Percentiles rank a stretch among this genome's conserved stretches.
phyloP scores from a whole-genome alignment of 2,797 vertebrate genomes.

The Lepidocolaptes lacrymiger region DNA sequence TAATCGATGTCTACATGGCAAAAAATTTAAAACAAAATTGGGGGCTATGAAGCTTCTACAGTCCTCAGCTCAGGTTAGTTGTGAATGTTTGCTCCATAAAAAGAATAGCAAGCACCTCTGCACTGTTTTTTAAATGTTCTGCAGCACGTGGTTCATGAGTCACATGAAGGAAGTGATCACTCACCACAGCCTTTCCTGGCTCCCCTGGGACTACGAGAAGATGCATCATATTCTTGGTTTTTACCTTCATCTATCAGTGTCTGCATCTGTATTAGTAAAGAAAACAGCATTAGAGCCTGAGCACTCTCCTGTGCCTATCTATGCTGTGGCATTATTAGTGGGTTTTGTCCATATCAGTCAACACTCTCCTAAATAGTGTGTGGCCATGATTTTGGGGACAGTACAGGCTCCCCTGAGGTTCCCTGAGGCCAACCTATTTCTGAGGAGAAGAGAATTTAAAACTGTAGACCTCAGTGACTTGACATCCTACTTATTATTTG shows the following conservation, averaged over 20 bases:
- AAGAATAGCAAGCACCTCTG: neutral
- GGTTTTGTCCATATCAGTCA: neutral
- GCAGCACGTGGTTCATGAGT: neutral
- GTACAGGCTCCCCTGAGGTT: neutral
- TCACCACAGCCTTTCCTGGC: neutral
- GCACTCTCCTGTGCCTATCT: neutral
- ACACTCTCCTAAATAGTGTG: accelerated
- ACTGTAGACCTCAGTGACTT: neutral
- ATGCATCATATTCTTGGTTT: constrained; percentile 7
- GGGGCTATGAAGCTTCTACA: neutral
- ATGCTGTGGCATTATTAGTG: neutral
- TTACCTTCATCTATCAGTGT: neutral
- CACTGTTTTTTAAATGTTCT: neutral
- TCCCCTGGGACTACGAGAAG: neutral
- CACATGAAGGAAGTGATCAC: constrained; percentile 1
- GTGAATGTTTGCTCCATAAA: neutral
- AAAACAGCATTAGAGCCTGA: neutral
- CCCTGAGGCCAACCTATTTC: neutral
- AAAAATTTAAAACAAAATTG: neutral
- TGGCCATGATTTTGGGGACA: neutral
- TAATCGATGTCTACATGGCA: neutral
- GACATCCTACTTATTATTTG: neutral
- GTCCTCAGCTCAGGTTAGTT: neutral
- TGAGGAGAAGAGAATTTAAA: neutral
- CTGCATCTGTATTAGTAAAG: neutral